A percentile compares a stretch with the other conserved stretches of the same genome.
Evolutionary conservation across 1,140 invertebrate genomes (phyloP).

Genomic region (Apis dorsata): DNA sequence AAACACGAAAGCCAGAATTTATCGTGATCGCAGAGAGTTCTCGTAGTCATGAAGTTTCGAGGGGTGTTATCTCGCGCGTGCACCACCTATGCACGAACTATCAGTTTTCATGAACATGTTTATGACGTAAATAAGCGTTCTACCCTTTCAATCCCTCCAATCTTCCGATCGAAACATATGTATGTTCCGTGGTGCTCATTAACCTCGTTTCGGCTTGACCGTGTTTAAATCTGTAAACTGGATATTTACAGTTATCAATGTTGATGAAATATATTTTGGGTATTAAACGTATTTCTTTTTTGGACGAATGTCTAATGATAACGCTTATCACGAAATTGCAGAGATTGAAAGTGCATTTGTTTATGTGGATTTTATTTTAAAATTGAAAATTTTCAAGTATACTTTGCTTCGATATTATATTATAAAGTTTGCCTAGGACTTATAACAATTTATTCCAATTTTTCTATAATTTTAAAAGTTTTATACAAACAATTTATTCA

Average conservation of each 20-base stretch:
- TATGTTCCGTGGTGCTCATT: conserved; percentile 52
- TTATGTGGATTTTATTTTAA: background rate
- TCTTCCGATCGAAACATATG: conserved; percentile 43
- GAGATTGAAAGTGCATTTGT: background rate
- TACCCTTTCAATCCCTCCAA: background rate
- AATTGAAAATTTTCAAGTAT: background rate
- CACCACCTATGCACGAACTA: conserved; percentile 64
- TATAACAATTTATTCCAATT: background rate
- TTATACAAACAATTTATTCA: background rate
- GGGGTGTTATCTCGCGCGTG: conserved; percentile 70
- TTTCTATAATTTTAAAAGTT: background rate
- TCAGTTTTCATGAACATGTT: conserved; percentile 64
- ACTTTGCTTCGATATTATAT: background rate
- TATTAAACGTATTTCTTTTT: conserved; percentile 18
- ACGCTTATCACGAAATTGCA: conserved; percentile 22
- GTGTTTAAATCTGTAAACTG: conserved; percentile 22
- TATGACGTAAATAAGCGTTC: conserved; percentile 55
- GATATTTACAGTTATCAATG: conserved; percentile 3
- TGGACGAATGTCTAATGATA: background rate
- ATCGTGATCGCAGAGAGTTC: conserved; percentile 71
- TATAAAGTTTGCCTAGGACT: background rate
- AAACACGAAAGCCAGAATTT: conserved; percentile 72
- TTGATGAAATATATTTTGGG: conserved; percentile 21
- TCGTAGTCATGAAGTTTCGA: conserved; percentile 68
- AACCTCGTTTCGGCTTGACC: conserved; percentile 36